Base-by-base conservation (phyloP, 2,113 vertebrate genomes). In the Pomatorhinus ruficollis region DNA sequence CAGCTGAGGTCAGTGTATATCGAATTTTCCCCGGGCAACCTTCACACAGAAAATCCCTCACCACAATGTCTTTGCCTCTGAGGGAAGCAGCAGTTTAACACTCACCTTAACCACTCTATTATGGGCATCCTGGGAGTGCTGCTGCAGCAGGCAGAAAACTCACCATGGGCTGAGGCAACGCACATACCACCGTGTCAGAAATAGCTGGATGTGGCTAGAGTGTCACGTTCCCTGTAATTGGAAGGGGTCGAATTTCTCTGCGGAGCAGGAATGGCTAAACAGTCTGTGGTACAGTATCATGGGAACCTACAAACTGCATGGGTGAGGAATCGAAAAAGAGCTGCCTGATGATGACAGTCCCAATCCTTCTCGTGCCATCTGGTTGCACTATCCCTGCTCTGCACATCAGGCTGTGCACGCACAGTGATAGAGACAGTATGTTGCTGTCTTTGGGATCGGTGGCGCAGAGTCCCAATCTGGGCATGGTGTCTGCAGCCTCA, bases 201-300 rank as follows among this genome's bases (percentile, higher is more conserved):
- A 82, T 76, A 93, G 82, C 69, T 90, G 95, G 83, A 93, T 71
- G 59, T 40, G 76, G 71, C 80, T 87, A 39, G 56, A 76, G 28
- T 31, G 59, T 69, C 83, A 17, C 15, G 8, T 72, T 23, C 40
- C 53, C 40, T 40, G 11, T 25, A 53, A 84, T 0, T 42, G 65
- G 30, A 39, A 56, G 63, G 24, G 65, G 77, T 78, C 27, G 0
- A 27, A 50, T 96, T 95, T 75, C 89, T 61, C 57, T 40, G 44
- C 5, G 7, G 63, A 6, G 4, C 0, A 0, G 92, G 57, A 70
- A 47, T 5, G 87, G 63, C 59, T 60, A 3, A 86, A 37, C 37
- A 76, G 70, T 12, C 78, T 53, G 35, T 59, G 69, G 33, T 25
- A 54, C 37, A 33, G 37, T 11, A 12, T 8, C 74, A 40, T 0